Conservation (phyloP, 2,888 invertebrate species). For the Thumatha senex region DNA sequence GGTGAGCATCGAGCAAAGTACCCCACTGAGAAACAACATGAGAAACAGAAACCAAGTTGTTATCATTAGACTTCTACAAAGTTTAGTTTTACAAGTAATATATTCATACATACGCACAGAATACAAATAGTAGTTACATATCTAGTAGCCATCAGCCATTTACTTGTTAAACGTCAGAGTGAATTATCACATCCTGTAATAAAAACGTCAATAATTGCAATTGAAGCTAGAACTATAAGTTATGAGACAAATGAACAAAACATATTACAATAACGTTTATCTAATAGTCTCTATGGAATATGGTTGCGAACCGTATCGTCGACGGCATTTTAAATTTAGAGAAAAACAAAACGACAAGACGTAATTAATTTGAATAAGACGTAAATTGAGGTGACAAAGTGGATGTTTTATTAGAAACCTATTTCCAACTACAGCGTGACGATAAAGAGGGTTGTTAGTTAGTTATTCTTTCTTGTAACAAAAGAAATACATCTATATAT, state of each 20-base stretch:
- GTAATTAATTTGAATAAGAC: not conserved
- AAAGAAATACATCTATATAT: too few relatives aligned
- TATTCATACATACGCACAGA: conserved; percentile 20
- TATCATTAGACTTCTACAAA: too few relatives aligned
- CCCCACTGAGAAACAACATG: too few relatives aligned
- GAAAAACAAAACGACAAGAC: not conserved
- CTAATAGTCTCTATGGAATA: not conserved
- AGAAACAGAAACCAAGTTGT: too few relatives aligned
- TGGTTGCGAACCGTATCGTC: not conserved
- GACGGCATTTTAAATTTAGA: not conserved
- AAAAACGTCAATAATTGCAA: conserved; percentile 34
- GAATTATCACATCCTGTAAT: conserved; percentile 20
- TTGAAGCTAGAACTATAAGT: conserved; percentile 16
- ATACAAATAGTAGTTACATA: conserved; percentile 25
- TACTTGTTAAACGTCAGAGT: conserved; percentile 21
- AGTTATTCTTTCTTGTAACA: too few relatives aligned
- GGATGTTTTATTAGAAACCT: not conserved
- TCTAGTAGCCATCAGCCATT: conserved; percentile 24
- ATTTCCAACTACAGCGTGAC: not conserved
- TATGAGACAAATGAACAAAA: conserved; percentile 8
- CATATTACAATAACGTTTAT: conserved; percentile 30
- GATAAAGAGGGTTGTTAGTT: too few relatives aligned
- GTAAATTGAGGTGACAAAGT: too few relatives aligned
- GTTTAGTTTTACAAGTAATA: conserved; percentile 5
- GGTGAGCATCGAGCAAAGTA: too few relatives aligned